Evolutionary conservation across 1,140 invertebrate genomes (phyloP), one percentile per base, ranked within the genome.

Genomic region (Amyelois transitella): DNA sequence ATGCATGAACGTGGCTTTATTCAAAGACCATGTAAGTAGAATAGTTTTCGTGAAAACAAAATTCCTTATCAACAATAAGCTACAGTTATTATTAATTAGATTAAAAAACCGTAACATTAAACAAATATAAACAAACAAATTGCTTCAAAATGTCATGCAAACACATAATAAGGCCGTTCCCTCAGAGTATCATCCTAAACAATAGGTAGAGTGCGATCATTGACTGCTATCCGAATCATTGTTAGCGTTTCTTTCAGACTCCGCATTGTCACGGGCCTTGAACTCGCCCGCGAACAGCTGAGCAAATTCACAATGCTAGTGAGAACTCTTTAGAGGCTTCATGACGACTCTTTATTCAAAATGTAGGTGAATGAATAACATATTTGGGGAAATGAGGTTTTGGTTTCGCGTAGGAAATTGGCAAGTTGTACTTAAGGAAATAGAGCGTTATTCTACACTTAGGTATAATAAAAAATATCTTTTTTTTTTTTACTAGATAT

Each of bases 211-310:
- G 45, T 10, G 45, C 20, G 45, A 48, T 63, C 54, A 61, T 65
- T 58, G 28, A 60, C 50, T 54, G 51, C 6, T 68, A 55, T 71
- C 50, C 60, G 60, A 69, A 66, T 64, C 60, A 62, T 66, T 68
- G 64, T 63, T 48, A 22, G 44, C 44, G 44, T 18, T 48, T 48
- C 45, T 48, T 48, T 48, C 45, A 48, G 10, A 48, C 1, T 18
- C 45, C 43, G 19, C 45, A 21, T 62, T 70, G 62, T 63, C 47
- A 45, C 24, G 64, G 68, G 72, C 80, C 80, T 83, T 83, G 76
- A 83, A 81, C 80, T 81, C 69, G 68, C 48, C 43, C 60, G 48
- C 53, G 57, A n/a, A n/a, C 80, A 80, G 67, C 81, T 84, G 81
- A 71, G 67, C 66, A 80, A 74, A 84, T 70, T 14, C 32, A 38